These are phyloP conservation scores for Tapera naevia DNA, from an alignment of 2,797 vertebrate species.

Conservation along the genomic window DNA sequence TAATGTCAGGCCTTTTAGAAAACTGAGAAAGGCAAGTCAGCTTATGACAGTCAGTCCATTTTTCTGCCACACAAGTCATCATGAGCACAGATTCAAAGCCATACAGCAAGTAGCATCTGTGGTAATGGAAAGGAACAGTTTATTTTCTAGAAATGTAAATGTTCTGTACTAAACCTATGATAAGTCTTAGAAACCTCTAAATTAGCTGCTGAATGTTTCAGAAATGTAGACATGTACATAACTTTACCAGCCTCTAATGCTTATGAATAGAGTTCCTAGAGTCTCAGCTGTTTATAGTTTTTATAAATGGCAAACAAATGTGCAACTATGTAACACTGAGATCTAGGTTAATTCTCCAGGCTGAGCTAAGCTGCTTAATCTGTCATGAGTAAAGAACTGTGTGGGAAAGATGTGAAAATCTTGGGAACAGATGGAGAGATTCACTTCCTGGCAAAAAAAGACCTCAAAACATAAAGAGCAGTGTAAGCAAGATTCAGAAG, in stretches of 20 bases:
- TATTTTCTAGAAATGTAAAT: neutral
- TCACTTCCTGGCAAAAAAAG: neutral
- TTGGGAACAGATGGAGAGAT: neutral
- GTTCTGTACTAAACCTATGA: neutral
- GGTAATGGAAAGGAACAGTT: neutral
- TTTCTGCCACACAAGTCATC: neutral
- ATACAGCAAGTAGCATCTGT: neutral
- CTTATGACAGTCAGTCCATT: neutral
- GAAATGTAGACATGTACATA: neutral
- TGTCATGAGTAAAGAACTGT: neutral
- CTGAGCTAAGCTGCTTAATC: neutral
- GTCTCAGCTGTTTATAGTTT: neutral
- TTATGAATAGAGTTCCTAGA: neutral
- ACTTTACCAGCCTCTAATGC: neutral
- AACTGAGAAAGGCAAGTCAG: neutral
- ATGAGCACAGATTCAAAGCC: neutral
- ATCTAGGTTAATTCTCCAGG: neutral
- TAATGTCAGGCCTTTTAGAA: neutral
- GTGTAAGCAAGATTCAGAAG: neutral
- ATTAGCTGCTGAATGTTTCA: neutral
- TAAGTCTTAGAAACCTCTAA: neutral
- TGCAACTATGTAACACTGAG: neutral
- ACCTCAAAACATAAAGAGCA: neutral
- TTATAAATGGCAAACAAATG: constrained; percentile 17
- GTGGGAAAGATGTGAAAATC: neutral